A percentile compares a stretch with the other conserved stretches of the same genome.
These are phyloP conservation scores for Arctopsyche grandis DNA, from an alignment of 1,140 invertebrate genomes.

Conservation along the genomic window DNA sequence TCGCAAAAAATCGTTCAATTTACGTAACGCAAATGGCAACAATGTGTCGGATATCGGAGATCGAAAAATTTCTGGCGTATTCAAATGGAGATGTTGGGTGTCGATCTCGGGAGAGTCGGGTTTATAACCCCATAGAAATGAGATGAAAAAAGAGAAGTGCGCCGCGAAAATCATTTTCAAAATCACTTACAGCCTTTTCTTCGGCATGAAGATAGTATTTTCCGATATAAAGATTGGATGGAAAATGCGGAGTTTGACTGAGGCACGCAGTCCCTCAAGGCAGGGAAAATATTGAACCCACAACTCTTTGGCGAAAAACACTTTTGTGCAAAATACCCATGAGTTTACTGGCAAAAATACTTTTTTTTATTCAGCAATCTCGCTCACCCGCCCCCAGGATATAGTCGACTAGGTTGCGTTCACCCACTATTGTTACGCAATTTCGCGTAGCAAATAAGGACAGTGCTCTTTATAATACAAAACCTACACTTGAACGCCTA, in stretches of 20 bases:
- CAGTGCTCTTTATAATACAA: background rate
- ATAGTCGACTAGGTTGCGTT: conserved; percentile 37
- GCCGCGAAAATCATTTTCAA: conserved; percentile 39
- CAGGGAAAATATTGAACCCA: conserved; percentile 45
- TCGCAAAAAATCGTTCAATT: background rate
- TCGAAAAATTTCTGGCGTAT: conserved; percentile 7
- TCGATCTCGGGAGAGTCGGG: background rate
- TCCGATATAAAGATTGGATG: conserved; percentile 38
- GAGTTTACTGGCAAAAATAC: conserved; percentile 41
- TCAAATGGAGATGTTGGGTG: background rate
- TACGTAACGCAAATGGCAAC: background rate
- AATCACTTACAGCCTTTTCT: conserved; percentile 39
- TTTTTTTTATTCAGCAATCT: conserved; percentile 39
- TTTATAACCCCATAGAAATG: background rate
- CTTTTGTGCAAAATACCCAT: conserved; percentile 43
- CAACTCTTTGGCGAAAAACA: conserved; percentile 38
- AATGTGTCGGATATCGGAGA: background rate
- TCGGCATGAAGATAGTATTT: conserved; percentile 35
- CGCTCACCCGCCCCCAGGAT: conserved; percentile 18
- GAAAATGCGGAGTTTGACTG: conserved; percentile 34
- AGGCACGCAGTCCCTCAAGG: conserved; percentile 37
- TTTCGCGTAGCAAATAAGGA: conserved; percentile 23
- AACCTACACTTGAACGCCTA: background rate
- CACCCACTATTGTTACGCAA: conserved; percentile 33
- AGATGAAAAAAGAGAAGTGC: conserved; percentile 3